phyloP scores from a whole-genome alignment of 1,140 invertebrate genomes.

The Hyphantria cunea region DNA sequence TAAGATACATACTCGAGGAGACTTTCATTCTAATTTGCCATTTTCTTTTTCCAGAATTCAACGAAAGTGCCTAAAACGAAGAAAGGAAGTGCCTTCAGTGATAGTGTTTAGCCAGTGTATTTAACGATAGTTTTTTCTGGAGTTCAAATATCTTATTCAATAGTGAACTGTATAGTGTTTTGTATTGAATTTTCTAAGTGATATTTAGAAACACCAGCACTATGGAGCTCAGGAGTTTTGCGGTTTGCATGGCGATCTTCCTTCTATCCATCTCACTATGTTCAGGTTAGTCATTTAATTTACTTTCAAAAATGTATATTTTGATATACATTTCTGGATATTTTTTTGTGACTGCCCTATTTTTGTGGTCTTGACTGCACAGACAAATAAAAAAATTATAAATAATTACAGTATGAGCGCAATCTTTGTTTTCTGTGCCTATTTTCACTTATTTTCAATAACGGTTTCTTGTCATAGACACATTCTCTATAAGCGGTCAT shows the following conservation, averaged over 20 bases:
- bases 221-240: constrained; percentile 62
- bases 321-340: too few species aligned
- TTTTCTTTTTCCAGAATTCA: constrained; percentile 41
- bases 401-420: too few species aligned
- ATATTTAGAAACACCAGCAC: constrained; percentile 30
- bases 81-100: constrained; percentile 70
- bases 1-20: too few species aligned
- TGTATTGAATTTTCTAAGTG: constrained; percentile 17
- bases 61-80: constrained; percentile 59
- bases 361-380: too few species aligned
- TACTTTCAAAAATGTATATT: too few species aligned
- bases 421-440: too few species aligned
- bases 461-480: too few species aligned
- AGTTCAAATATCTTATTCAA: constrained; percentile 23
- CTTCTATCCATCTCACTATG: constrained; percentile 54
- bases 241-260: constrained; percentile 51
- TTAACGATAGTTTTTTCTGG: constrained; percentile 33
- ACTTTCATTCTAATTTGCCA: neutral
- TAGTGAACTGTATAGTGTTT: constrained; percentile 26
- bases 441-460: too few species aligned
- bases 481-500: too few species aligned
- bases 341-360: too few species aligned
- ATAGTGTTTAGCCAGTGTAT: constrained; percentile 44
- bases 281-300: constrained; percentile 58
- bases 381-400: too few species aligned